Evolutionary conservation across 1,140 invertebrate species (phyloP).

Genomic region (Uloborus diversus): DNA sequence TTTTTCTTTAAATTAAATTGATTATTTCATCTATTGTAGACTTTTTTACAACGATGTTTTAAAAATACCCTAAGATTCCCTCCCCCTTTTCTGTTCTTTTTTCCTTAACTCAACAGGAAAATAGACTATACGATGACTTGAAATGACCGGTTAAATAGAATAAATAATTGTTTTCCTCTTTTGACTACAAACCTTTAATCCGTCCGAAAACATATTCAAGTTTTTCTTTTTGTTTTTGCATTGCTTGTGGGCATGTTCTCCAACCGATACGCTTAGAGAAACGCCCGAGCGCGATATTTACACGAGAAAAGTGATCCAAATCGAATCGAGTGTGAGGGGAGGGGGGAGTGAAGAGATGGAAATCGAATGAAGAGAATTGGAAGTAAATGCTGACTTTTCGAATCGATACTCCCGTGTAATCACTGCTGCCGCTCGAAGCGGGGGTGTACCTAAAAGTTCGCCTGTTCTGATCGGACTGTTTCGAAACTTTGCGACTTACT

Average conservation of each 20-base stretch:
- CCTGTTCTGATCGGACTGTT: too few relatives aligned
- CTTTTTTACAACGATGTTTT: too few relatives aligned
- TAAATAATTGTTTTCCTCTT: neutral
- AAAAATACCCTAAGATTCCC: too few relatives aligned
- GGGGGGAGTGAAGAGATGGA: neutral
- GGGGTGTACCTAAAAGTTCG: too few relatives aligned
- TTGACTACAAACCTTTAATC: neutral
- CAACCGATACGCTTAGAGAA: slow-evolving; percentile 5
- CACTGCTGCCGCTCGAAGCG: neutral
- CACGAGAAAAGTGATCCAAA: too few relatives aligned
- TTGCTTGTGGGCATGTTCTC: neutral
- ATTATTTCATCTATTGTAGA: too few relatives aligned
- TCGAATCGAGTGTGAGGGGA: slow-evolving; percentile 4
- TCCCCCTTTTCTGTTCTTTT: too few relatives aligned
- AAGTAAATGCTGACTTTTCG: slow-evolving; percentile 30
- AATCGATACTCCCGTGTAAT: slow-evolving; percentile 21
- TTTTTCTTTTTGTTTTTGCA: neutral
- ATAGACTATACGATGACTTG: too few relatives aligned
- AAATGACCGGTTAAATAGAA: too few relatives aligned
- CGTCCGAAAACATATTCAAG: neutral
- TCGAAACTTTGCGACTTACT: too few relatives aligned
- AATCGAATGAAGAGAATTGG: slow-evolving; percentile 11
- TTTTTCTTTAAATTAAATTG: too few relatives aligned
- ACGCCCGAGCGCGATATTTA: slow-evolving; percentile 1
- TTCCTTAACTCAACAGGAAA: too few relatives aligned